These are phyloP conservation scores for Bettongia penicillata DNA, from an alignment of 2,113 vertebrate genomes.

Conservation along the genomic window DNA sequence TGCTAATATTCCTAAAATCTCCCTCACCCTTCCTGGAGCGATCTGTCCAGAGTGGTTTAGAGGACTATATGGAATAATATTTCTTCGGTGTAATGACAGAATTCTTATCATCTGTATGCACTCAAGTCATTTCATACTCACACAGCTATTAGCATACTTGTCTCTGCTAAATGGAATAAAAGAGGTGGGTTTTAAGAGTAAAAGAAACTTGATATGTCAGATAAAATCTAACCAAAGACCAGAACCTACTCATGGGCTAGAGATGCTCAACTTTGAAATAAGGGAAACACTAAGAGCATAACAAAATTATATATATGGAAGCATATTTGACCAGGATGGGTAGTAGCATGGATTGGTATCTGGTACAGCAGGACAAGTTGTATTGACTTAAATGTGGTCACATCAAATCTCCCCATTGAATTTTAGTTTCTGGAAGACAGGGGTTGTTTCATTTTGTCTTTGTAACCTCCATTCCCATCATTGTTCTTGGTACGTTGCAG, in stretches of 20 bases:
- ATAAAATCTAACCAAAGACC: slow-evolving; percentile 41
- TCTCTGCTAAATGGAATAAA: neutral
- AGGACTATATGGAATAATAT: neutral
- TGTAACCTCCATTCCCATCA: neutral
- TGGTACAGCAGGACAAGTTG: neutral
- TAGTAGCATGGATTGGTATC: neutral
- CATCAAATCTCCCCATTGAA: neutral
- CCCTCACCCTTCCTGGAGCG: neutral
- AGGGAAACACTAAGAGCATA: neutral
- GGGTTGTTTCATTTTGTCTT: neutral
- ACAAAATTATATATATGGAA: fast-evolving
- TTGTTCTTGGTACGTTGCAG: neutral
- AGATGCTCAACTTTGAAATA: neutral
- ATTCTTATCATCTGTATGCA: neutral
- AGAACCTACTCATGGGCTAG: neutral
- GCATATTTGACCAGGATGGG: neutral
- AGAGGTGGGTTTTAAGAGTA: neutral
- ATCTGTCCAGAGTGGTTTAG: neutral
- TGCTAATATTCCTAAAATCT: neutral
- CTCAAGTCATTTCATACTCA: neutral
- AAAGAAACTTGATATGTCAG: slow-evolving; percentile 25
- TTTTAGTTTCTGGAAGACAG: neutral
- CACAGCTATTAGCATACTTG: neutral
- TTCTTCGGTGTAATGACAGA: slow-evolving; percentile 48
- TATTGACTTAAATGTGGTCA: neutral